A percentile compares a stretch with the other conserved stretches of the same genome.
These are phyloP conservation scores for Dromiciops gliroides DNA, from an alignment of 2,113 vertebrate species.

Conservation along the genomic window DNA sequence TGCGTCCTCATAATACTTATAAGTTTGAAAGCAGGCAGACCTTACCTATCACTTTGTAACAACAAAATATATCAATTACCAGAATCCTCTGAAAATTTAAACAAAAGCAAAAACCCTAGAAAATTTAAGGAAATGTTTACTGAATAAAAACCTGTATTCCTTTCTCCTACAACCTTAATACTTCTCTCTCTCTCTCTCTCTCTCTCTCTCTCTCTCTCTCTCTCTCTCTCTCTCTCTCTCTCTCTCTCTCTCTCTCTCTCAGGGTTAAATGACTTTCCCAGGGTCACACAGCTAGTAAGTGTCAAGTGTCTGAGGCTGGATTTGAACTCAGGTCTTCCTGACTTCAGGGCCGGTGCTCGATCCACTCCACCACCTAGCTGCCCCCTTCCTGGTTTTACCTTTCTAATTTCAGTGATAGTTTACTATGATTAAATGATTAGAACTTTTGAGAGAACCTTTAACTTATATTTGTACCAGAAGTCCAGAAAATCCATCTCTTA, in stretches of 20 bases:
- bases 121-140: background rate
- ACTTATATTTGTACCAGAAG: conserved; percentile 52
- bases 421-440: conserved; percentile 73
- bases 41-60: background rate
- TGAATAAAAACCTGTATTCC: background rate
- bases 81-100: background rate
- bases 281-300: no score
- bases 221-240: no score
- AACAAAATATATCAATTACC: background rate
- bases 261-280: no score
- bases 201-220: no score
- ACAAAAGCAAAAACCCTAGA: background rate
- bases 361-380: no score
- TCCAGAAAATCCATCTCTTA: conserved; percentile 51
- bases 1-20: background rate
- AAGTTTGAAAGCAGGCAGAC: background rate
- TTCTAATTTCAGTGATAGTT: background rate
- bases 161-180: background rate
- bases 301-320: no score
- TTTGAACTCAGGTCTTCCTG: no score
- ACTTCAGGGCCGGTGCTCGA: no score
- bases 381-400: no score
- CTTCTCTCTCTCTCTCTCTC: no score
- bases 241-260: no score
- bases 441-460: conserved; percentile 69